Base-by-base conservation (phyloP, 2,113 vertebrate genomes). In the Nasalis larvatus region DNA sequence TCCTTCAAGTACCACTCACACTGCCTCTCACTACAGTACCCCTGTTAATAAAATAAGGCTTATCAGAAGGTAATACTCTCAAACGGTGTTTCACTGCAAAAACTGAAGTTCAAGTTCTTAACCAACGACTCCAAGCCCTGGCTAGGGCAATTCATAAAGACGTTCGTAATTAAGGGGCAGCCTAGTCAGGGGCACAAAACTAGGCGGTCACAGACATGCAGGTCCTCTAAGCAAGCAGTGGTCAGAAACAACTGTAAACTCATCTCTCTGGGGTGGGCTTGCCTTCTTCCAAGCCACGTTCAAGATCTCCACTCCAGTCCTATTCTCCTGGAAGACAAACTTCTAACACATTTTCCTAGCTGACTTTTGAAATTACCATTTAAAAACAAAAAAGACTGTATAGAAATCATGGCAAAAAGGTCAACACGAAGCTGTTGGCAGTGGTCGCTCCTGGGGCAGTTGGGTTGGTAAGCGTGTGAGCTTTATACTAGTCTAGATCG, bases 161-260 rank as follows among this genome's bases (percentile, higher is more conserved):
- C 2, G 0, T 23, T 30, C 7, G 2, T 9, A 3, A 18, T 0
- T 14, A 47, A 66, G 23, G 37, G 40, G 66, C n/a, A 47, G 69
- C 71, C 32, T 3, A 16, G 30, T 25, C 12, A 40, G 40, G 30
- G 35, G 13, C 14, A 7, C 4, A 4, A 47, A 21, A 69, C 2
- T 3, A 71, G 35, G 21, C 0, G 0, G 18, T 10, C 68, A 52
- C 49, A 35, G 17, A 42, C 0, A 9, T 10, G 35, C 1, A 6
- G n/a, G 1, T 8, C 18, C 58, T 21, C 20, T 27, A 37, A 42
- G 78, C 11, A 74, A 25, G 92, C 10, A 4, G 6, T 1, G 20
- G 47, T 45, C 27, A 45, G 58, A 82, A 49, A 58, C 0, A 3
- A 76, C 8, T 3, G 45, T 32, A 11, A 84, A 35, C 1, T 42